Percentiles rank a stretch among this genome's conserved stretches.
phyloP scores from a whole-genome alignment of 2,113 vertebrate species.

The Halcyon senegalensis region DNA sequence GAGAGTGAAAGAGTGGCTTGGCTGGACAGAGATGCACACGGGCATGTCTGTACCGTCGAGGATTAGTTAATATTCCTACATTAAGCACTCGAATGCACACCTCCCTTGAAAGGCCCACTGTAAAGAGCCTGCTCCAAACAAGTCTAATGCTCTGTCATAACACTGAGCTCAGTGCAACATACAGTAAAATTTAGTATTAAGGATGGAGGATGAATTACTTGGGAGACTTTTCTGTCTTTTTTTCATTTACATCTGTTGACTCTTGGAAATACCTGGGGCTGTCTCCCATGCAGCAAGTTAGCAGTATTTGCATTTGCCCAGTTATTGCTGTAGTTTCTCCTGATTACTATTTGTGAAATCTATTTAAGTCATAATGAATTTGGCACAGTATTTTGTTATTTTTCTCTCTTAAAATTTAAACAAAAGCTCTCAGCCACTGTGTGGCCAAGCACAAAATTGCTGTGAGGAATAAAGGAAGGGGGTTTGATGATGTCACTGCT shows the following conservation, averaged over 20 bases:
- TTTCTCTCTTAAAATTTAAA: not conserved
- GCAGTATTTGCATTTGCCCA: not conserved
- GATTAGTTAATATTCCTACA: not conserved
- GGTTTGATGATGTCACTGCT: not conserved
- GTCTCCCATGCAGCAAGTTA: not conserved
- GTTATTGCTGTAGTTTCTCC: not conserved
- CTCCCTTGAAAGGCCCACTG: not conserved
- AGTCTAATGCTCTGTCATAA: not conserved
- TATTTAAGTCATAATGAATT: not conserved
- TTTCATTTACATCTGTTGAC: not conserved
- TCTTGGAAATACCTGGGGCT: not conserved
- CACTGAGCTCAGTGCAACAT: not conserved
- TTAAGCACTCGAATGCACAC: too few relatives aligned
- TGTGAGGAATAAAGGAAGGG: not conserved
- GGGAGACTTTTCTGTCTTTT: not conserved
- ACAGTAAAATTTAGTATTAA: not conserved
- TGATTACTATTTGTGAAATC: not conserved
- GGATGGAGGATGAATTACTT: not conserved
- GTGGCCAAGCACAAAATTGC: not conserved
- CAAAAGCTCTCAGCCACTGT: not conserved
- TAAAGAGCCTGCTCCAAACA: not conserved
- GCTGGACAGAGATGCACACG: not conserved
- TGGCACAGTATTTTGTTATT: not conserved
- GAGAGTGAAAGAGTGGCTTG: not conserved
- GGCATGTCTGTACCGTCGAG: not conserved